A percentile compares a stretch with the other conserved stretches of the same genome.
Conservation (phyloP, 2,797 vertebrate species). For the Steatocranus sp. region DNA sequence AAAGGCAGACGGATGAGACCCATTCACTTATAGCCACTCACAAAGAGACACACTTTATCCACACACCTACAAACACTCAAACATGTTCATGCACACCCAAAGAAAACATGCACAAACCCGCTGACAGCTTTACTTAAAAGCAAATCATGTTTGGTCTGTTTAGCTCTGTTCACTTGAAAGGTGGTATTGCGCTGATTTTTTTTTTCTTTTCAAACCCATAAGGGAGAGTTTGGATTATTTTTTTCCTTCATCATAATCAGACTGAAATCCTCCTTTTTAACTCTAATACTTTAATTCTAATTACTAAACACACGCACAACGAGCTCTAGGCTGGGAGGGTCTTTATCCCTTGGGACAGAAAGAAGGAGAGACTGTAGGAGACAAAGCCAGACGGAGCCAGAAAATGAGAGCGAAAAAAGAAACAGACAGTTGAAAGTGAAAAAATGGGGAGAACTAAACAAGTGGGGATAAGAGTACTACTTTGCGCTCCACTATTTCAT, state of each 20-base stretch:
- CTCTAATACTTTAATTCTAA: conserved; percentile 72
- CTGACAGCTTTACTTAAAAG: neutral
- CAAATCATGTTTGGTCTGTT: neutral
- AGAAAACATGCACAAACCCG: neutral
- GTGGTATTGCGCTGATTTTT: neutral
- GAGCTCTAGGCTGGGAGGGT: conserved; percentile 44
- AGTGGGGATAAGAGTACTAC: conserved; percentile 4
- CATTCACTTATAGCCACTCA: conserved; percentile 10
- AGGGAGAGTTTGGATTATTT: conserved; percentile 54
- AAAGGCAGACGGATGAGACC: conserved; percentile 32
- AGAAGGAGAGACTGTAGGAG: neutral
- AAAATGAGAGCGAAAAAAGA: neutral
- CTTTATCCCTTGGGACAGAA: conserved; percentile 35
- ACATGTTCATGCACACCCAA: neutral
- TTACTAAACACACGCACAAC: conserved; percentile 59
- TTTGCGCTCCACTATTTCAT: conserved; percentile 70
- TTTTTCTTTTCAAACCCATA: conserved; percentile 20
- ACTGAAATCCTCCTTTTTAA: conserved; percentile 64
- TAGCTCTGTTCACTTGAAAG: conserved; percentile 14
- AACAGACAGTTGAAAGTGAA: neutral
- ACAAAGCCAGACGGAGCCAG: conserved; percentile 18
- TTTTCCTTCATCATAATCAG: conserved; percentile 59
- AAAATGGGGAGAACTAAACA: neutral
- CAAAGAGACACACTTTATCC: neutral
- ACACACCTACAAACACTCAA: neutral